Conservation (phyloP, 2,797 vertebrate genomes). For the Chelmon rostratus region DNA sequence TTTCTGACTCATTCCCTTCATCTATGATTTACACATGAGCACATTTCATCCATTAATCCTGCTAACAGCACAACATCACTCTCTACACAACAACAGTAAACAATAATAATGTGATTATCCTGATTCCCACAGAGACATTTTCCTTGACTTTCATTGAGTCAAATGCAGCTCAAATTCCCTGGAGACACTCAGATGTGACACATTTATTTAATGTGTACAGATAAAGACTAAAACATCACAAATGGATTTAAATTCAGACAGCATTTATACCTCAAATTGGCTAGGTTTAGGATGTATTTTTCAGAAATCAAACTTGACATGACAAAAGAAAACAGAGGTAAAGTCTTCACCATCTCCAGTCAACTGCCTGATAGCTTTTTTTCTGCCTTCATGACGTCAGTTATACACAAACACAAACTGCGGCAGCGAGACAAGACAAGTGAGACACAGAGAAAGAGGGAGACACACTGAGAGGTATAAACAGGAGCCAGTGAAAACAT, state of each 20-base stretch:
- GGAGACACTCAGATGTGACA: background rate
- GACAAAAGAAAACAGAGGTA: background rate
- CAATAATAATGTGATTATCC: slow-evolving; percentile 18
- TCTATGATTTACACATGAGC: slow-evolving; percentile 14
- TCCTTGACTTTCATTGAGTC: background rate
- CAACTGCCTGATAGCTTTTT: background rate
- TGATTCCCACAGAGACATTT: background rate
- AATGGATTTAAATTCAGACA: background rate
- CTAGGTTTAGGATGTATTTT: background rate
- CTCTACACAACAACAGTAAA: slow-evolving; percentile 4
- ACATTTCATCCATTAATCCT: slow-evolving; percentile 32
- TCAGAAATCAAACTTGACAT: background rate
- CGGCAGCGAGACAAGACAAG: slow-evolving; percentile 8
- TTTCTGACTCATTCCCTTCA: slow-evolving; percentile 50
- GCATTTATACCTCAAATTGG: background rate
- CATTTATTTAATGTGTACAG: background rate
- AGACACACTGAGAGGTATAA: slow-evolving; percentile 28
- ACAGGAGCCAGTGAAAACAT: slow-evolving; percentile 48
- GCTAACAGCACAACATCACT: slow-evolving; percentile 9
- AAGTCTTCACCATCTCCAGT: background rate
- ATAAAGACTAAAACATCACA: background rate
- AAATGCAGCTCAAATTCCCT: background rate
- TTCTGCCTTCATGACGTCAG: background rate
- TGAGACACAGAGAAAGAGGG: background rate
- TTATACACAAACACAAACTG: background rate